phyloP scores from a whole-genome alignment of 2,888 invertebrate genomes.

The Netelia melanura region DNA sequence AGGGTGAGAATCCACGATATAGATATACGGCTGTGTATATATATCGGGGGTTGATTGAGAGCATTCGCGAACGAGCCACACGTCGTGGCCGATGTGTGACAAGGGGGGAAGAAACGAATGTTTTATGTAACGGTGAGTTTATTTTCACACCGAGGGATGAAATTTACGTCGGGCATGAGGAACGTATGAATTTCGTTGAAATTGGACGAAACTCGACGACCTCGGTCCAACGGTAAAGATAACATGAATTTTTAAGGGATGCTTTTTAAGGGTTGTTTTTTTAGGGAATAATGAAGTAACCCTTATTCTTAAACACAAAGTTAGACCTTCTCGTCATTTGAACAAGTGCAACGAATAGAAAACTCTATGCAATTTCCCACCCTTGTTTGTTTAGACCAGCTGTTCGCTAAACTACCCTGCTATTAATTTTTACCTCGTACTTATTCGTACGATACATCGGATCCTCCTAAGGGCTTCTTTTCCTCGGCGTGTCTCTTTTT shows the following conservation, averaged over 20 bases:
- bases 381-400: too few species aligned
- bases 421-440: constrained; percentile 17
- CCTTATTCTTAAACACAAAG: too few species aligned
- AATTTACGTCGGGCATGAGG: neutral
- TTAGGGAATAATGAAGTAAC: too few species aligned
- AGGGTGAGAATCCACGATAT: neutral
- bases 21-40: neutral
- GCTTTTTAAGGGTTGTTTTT: too few species aligned
- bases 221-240: too few species aligned
- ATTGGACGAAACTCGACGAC: too few species aligned
- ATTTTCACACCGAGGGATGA: neutral
- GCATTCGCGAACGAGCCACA: neutral
- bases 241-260: too few species aligned
- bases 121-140: neutral
- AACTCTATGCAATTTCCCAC: too few species aligned
- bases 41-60: constrained; percentile 8
- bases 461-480: constrained; percentile 27
- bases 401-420: neutral
- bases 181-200: neutral
- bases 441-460: neutral
- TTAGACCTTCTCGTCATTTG: too few species aligned
- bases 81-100: neutral
- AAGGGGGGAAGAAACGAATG: constrained; percentile 3
- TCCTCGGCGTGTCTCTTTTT: constrained; percentile 8
- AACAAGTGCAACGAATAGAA: too few species aligned